Evolutionary conservation across 2,797 vertebrate species (phyloP), one percentile per base, ranked within the genome.

Genomic region (Echiichthys vipera): DNA sequence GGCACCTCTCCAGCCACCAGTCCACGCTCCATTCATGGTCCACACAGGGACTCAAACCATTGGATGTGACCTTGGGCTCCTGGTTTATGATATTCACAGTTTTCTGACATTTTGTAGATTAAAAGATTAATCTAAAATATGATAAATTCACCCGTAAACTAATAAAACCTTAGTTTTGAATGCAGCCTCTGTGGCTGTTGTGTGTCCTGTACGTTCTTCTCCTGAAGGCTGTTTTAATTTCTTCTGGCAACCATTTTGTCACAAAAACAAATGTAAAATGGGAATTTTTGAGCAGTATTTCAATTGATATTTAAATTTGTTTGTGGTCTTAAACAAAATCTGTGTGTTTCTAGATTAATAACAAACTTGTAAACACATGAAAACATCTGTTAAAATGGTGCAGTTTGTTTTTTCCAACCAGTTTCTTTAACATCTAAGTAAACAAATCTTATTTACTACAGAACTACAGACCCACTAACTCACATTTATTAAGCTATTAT

Each of bases 161-260:
- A n/a, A n/a, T n/a, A n/a, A n/a, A 20, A 14, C 13, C 2, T 30
- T 10, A 1, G 24, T 32, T 45, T 30, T 70, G 15, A 29, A 5
- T 32, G 2, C 5, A 3, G 2, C 5, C 1, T 40, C 9, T 40
- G 9, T 49, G 20, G 13, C 29, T 7, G 2, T 4, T 42, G 45
- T 32, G 9, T n/a, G 25, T 32, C 3, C 47, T 27, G 11, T 1
- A 2, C 20, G n/a, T 29, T 17, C 18, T 22, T 40, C 24, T 25
- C n/a, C 8, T 30, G 71, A 20, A n/a, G 49, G 13, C 3, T 47
- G 5, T 32, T n/a, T n/a, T n/a, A 36, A 36, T 3, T 10, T 53
- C 13, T 27, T 20, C 42, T 12, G 29, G 25, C 65, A 65, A 61
- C 59, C 46, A 72, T 74, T 71, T 63, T 78, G 57, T 29, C 39